phyloP scores from a whole-genome alignment of 1,140 invertebrate species.

The Maniola jurtina region DNA sequence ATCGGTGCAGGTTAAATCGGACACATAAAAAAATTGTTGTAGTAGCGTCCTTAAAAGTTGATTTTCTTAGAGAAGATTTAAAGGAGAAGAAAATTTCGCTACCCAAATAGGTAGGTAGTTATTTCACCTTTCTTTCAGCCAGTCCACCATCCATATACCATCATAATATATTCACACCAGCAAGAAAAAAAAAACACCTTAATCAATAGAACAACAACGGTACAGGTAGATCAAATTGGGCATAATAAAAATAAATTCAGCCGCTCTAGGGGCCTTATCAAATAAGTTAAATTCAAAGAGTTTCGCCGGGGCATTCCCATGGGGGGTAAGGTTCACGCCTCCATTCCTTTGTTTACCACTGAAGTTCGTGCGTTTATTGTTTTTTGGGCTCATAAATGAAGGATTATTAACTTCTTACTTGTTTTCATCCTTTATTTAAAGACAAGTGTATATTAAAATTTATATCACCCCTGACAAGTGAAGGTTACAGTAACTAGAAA shows the following conservation, averaged over 20 bases:
- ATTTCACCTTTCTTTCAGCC: too few relatives aligned
- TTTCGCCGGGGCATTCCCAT: constrained; percentile 17
- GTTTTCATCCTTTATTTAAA: background rate
- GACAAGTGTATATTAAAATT: too few relatives aligned
- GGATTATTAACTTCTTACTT: background rate
- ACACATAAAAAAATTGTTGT: too few relatives aligned
- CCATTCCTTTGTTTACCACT: constrained; percentile 18
- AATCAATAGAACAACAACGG: background rate
- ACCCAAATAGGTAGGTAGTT: too few relatives aligned
- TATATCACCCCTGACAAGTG: too few relatives aligned
- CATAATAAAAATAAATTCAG: constrained; percentile 26
- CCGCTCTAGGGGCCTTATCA: constrained; percentile 20
- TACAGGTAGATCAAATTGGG: constrained; percentile 1
- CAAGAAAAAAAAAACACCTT: background rate
- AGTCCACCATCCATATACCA: too few relatives aligned
- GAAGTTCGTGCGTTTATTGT: constrained; percentile 8
- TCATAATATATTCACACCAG: background rate
- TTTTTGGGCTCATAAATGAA: constrained; percentile 1
- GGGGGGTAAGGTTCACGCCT: constrained; percentile 18
- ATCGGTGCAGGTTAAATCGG: too few relatives aligned
- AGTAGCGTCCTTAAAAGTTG: too few relatives aligned
- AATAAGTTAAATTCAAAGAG: constrained; percentile 27
- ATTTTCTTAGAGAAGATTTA: too few relatives aligned
- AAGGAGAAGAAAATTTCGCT: too few relatives aligned
- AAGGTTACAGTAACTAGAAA: too few relatives aligned